A percentile compares a stretch with the other conserved stretches of the same genome.
These are phyloP conservation scores for Rhodophaea formosa DNA, from an alignment of 2,888 invertebrate genomes.

Conservation along the genomic window DNA sequence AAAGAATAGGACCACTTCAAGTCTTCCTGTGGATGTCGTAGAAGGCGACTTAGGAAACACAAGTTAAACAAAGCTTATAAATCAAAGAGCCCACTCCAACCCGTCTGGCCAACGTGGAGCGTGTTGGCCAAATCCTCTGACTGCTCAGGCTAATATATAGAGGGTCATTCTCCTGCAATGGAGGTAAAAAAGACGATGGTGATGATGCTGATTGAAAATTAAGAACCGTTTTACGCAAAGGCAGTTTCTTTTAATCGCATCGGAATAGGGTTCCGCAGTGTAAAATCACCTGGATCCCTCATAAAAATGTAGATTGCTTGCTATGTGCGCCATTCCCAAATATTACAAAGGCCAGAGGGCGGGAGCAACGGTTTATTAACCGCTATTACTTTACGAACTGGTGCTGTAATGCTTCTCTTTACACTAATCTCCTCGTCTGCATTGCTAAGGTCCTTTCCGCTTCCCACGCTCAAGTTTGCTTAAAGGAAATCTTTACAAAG, in stretches of 20 bases:
- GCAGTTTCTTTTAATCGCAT: constrained; percentile 27
- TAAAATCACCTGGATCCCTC: constrained; percentile 43
- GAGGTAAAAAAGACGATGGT: too few species aligned
- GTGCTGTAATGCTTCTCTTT: constrained; percentile 36
- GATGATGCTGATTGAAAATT: background rate
- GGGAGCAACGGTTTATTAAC: constrained; percentile 44
- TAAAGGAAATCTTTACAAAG: background rate
- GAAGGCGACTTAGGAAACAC: too few species aligned
- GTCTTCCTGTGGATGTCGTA: too few species aligned
- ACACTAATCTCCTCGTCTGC: constrained; percentile 28
- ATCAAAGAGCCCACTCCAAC: too few species aligned
- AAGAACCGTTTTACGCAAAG: background rate
- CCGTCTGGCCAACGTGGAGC: too few species aligned
- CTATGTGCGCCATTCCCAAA: constrained; percentile 35
- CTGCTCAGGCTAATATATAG: too few species aligned
- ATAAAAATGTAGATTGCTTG: constrained; percentile 54
- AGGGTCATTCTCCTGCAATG: too few species aligned
- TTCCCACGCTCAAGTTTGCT: constrained; percentile 6
- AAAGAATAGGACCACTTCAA: too few species aligned
- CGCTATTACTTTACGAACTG: constrained; percentile 43
- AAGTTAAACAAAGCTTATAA: too few species aligned
- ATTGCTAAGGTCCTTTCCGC: constrained; percentile 21
- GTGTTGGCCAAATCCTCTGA: too few species aligned
- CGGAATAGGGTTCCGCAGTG: constrained; percentile 26
- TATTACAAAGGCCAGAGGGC: constrained; percentile 35